Evolutionary conservation across 2,113 vertebrate genomes (phyloP), one percentile per base, ranked within the genome.

Genomic region (Anguilla japonica): DNA sequence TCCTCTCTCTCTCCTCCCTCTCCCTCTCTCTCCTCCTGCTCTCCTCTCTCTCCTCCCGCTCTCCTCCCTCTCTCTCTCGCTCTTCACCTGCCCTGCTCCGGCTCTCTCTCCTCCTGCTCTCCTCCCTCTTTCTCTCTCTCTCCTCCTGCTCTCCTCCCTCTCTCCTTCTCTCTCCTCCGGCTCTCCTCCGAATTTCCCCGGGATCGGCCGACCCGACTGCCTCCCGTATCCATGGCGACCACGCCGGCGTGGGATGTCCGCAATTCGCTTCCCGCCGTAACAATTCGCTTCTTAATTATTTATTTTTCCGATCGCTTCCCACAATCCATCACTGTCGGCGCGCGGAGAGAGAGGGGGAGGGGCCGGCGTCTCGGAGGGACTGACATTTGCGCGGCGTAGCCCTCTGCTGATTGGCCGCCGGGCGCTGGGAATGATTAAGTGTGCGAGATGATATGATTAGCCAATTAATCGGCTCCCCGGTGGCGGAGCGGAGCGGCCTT

Each of bases 371-470:
- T 94, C 90, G 87, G 87, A 89, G 95, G 93, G 96, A 88, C 94
- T 96, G 96, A 96, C 94, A 96, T 96, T 96, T 96, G 95, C 95
- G 96, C 96, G 96, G 91, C 94, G 96, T 95, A 96, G 96, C 94
- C 95, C 95, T 87, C 0, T 92, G 93, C 91, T 96, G 96, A 97
- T 96, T 96, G 95, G 95, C 94, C 96, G 34, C 94, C 93, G 91
- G 92, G 95, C 95, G 94, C 96, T 96, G 96, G 96, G 96, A 96
- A 96, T 96, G 95, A 96, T 96, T 96, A 97, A 96, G 95, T 96
- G 95, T 95, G 92, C 95, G 94, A 95, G 96, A 96, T 96, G 96
- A 95, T 96, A 95, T 95, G 94, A 96, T 97, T 96, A 96, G 96
- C 95, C 95, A 96, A 96, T 96, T 96, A 96, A 95, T 93, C 92